These are phyloP conservation scores for Pseudomyrmex cubaensis DNA, from an alignment of 1,140 invertebrate species.

Conservation along the genomic window DNA sequence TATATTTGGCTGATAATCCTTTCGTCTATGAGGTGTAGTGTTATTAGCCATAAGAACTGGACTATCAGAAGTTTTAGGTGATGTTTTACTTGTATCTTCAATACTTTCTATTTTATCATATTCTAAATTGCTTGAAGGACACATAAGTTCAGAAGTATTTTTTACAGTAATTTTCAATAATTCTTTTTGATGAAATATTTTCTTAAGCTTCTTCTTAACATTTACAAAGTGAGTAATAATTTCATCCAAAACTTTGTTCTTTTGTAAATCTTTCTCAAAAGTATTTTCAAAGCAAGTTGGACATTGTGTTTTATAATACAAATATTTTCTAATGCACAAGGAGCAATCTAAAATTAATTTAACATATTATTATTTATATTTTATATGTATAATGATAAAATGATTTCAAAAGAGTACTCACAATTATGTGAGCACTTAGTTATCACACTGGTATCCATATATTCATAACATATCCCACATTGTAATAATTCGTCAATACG, in stretches of 20 bases:
- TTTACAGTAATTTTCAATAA: not conserved
- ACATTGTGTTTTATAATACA: slow-evolving; percentile 86
- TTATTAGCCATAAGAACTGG: not conserved
- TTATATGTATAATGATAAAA: not conserved
- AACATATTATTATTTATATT: slow-evolving; percentile 27
- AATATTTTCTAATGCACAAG: slow-evolving; percentile 86
- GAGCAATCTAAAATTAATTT: slow-evolving; percentile 85
- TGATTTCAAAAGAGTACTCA: slow-evolving; percentile 71
- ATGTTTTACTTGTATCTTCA: slow-evolving; percentile 20
- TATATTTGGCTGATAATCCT: slow-evolving; percentile 36
- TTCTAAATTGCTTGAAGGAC: not conserved
- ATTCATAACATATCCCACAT: slow-evolving; percentile 85
- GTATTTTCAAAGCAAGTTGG: slow-evolving; percentile 85
- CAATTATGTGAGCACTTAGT: slow-evolving; percentile 85
- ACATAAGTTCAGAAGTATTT: not conserved
- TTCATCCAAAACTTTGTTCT: slow-evolving; percentile 85
- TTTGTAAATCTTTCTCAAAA: slow-evolving; percentile 85
- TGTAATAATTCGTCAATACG: slow-evolving; percentile 80
- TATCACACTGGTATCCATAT: slow-evolving; percentile 83
- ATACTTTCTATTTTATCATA: slow-evolving; percentile 47
- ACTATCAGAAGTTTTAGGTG: not conserved
- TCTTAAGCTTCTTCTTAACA: slow-evolving; percentile 62
- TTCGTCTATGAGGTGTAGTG: slow-evolving; percentile 44
- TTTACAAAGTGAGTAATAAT: slow-evolving; percentile 79
- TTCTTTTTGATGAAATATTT: not conserved